A percentile compares a stretch with the other conserved stretches of the same genome.
phyloP scores from a whole-genome alignment of 2,113 vertebrate genomes.

The Papio anubis region DNA sequence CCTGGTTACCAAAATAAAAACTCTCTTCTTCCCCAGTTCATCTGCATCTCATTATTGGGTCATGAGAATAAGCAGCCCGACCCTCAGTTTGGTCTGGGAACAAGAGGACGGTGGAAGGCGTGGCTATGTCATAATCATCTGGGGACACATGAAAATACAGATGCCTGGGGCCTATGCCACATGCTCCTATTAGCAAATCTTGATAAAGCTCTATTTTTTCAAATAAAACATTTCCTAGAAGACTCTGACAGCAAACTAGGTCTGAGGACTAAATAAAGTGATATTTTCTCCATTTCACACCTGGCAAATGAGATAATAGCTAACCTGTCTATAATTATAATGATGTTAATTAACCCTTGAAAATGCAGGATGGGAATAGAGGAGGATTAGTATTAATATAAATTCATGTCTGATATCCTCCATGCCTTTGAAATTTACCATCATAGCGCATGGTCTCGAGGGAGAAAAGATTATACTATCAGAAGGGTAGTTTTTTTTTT shows the following conservation, averaged over 20 bases:
- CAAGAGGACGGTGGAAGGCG: background rate
- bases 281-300: background rate
- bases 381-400: background rate
- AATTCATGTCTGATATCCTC: background rate
- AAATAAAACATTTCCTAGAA: background rate
- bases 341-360: background rate
- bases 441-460: background rate
- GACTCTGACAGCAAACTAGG: background rate
- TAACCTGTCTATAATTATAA: background rate
- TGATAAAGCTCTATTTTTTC: background rate
- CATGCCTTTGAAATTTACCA: background rate
- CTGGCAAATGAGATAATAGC: background rate
- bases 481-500: background rate
- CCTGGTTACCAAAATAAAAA: no score
- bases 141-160: background rate
- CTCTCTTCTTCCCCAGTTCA: no score
- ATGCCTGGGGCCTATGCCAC: background rate
- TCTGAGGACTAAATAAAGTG: background rate
- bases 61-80: no score
- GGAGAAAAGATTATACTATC: background rate
- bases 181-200: background rate
- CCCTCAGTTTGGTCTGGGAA: no score
- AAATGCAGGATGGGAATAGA: background rate
- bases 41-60: no score
- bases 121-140: background rate